Base-by-base conservation (phyloP, 2,113 vertebrate species). In the Pantherophis guttatus region DNA sequence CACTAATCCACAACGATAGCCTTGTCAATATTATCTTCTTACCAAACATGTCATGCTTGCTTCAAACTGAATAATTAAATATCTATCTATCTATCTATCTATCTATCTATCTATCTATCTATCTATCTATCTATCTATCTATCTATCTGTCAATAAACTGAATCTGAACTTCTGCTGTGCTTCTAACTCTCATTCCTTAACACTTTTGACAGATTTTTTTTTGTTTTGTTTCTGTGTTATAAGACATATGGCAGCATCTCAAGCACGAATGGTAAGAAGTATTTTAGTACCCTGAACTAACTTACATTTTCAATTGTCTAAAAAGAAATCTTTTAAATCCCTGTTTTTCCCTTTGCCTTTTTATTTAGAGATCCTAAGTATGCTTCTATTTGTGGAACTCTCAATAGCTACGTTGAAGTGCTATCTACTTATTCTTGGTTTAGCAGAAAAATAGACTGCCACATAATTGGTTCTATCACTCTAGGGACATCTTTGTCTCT, bases 121-220 rank as follows among this genome's bases (percentile, higher is more conserved):
- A 94, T 65, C 10, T 93, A 94, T 65, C 10, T 93, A 94, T 65
- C 10, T 93, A 94, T 65, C 10, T 93, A 94, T 65, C 10, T 93
- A 94, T 65, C 10, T 93, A 94, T 65, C 10, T 19, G 94, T 39
- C 85, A 55, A 12, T 88, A 93, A 92, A 90, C 54, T 93, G 17
- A 94, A 90, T 93, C 87, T 95, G 87, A 96, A 94, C 89, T 96
- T 96, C 95, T 88, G n/a, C 50, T 26, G 39, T 26, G 91, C 21
- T 95, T 95, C 29, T 91, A 94, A 2, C 21, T 93, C 87, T 55
- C 57, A 91, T 13, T 94, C 95, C 95, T 93, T 33, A 93, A 17
- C 33, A 70, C 52, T 88, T 96, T 55, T 93, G 29, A 54, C 0
- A 92, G 89, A n/a, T 23, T 93, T 88, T 93, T 88, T 91, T 62